A percentile compares a stretch with the other conserved stretches of the same genome.
phyloP scores from a whole-genome alignment of 2,797 vertebrate genomes.

The Karalla daura region DNA sequence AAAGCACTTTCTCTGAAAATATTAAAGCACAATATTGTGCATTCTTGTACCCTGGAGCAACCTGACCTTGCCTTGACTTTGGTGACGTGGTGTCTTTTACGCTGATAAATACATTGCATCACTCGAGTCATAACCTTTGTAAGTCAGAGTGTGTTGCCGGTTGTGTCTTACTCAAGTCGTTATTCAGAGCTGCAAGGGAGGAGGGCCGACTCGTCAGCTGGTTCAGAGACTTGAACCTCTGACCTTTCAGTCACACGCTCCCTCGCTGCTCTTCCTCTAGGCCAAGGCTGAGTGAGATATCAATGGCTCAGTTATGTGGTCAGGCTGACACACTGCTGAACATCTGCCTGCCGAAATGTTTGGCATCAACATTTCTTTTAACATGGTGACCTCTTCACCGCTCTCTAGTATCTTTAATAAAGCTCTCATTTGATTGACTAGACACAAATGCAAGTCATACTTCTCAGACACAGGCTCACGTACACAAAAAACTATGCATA shows the following conservation, averaged over 20 bases:
- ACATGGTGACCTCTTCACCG: too few relatives aligned
- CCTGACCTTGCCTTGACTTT: too few relatives aligned
- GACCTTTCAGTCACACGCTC: conserved; percentile 51
- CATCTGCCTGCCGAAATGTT: too few relatives aligned
- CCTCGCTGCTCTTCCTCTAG: conserved; percentile 10
- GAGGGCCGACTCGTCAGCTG: conserved; percentile 11
- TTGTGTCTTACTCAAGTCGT: neutral
- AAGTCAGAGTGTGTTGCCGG: neutral
- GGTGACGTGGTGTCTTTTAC: neutral
- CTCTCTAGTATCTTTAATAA: too few relatives aligned
- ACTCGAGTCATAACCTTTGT: neutral
- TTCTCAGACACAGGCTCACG: too few relatives aligned
- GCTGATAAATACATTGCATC: neutral
- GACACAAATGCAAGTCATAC: too few relatives aligned
- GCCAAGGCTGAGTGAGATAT: conserved; percentile 32
- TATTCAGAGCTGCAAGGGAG: neutral
- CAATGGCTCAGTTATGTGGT: conserved; percentile 46
- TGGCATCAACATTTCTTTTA: neutral
- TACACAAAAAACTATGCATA: too few relatives aligned
- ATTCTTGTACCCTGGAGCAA: too few relatives aligned
- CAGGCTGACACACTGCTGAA: conserved; percentile 21
- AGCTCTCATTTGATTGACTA: too few relatives aligned
- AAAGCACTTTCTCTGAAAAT: too few relatives aligned
- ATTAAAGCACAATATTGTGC: too few relatives aligned
- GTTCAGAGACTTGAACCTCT: conserved; percentile 16